Conservation (phyloP, 2,113 vertebrate genomes). For the Phaethon lepturus region DNA sequence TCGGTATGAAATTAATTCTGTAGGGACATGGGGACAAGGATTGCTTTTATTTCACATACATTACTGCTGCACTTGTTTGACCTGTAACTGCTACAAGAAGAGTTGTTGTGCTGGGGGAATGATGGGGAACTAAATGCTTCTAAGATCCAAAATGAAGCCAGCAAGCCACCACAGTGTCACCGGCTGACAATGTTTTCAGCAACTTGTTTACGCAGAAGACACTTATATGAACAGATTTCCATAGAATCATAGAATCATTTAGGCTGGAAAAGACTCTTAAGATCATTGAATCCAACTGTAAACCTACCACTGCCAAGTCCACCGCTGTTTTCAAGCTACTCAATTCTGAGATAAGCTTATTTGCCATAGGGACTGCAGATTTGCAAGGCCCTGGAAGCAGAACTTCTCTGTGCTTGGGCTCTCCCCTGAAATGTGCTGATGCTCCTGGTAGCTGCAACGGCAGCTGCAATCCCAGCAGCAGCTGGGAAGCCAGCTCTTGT, state of each 20-base stretch:
- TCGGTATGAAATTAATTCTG: neutral
- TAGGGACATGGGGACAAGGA: neutral
- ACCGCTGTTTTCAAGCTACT: neutral
- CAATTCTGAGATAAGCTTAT: neutral
- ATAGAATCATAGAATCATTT: no score
- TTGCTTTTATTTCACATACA: neutral
- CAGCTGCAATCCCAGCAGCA: no score
- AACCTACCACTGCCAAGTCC: neutral
- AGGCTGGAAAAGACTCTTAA: neutral
- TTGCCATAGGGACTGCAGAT: neutral
- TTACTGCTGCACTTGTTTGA: neutral
- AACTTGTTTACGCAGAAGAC: neutral
- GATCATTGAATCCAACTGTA: neutral
- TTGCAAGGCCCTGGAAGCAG: neutral
- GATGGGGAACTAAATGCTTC: neutral
- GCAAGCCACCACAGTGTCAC: accelerated
- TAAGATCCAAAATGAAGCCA: neutral
- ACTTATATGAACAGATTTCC: neutral
- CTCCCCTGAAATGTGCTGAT: neutral
- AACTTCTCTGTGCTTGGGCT: neutral
- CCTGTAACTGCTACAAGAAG: neutral
- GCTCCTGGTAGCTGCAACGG: neutral
- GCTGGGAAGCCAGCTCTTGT: neutral
- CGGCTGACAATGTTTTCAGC: neutral
- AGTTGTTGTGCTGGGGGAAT: neutral